Conservation (phyloP, 2,888 invertebrate species). For the Eurois occulta region DNA sequence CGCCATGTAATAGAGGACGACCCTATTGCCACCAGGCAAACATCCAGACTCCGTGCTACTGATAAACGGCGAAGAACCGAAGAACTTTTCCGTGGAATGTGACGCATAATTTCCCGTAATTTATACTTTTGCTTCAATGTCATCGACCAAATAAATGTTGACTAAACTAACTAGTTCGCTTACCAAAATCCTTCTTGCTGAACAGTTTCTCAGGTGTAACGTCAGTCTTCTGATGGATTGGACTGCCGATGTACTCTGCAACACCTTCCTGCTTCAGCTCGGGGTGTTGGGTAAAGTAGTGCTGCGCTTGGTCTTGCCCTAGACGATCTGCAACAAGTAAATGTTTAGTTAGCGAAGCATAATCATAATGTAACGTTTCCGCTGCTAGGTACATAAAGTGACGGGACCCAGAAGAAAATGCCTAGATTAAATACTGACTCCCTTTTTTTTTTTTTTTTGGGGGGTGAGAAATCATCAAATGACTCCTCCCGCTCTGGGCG, state of each 20-base stretch:
- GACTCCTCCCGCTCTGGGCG: too few relatives aligned
- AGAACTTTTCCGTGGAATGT: not conserved
- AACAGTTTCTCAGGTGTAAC: slow-evolving; percentile 76
- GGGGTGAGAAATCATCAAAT: too few relatives aligned
- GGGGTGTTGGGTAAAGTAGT: slow-evolving; percentile 65
- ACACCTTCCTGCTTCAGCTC: slow-evolving; percentile 70
- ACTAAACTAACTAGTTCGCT: not conserved
- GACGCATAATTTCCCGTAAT: not conserved
- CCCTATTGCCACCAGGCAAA: not conserved
- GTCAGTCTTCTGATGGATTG: slow-evolving; percentile 63
- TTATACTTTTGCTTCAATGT: not conserved
- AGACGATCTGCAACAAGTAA: slow-evolving; percentile 52
- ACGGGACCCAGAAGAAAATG: not conserved
- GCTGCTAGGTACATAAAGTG: not conserved
- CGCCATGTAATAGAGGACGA: not conserved
- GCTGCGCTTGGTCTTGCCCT: slow-evolving; percentile 38
- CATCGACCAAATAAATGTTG: not conserved
- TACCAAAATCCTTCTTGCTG: slow-evolving; percentile 72
- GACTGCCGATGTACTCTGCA: slow-evolving; percentile 70
- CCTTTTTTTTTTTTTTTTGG: too few relatives aligned
- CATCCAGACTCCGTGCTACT: not conserved
- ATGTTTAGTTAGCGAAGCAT: not conserved
- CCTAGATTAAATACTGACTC: not conserved
- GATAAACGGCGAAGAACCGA: not conserved
- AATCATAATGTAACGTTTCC: not conserved